Conservation (phyloP, 2,888 invertebrate species). For the Chymomyza fuscimana region DNA sequence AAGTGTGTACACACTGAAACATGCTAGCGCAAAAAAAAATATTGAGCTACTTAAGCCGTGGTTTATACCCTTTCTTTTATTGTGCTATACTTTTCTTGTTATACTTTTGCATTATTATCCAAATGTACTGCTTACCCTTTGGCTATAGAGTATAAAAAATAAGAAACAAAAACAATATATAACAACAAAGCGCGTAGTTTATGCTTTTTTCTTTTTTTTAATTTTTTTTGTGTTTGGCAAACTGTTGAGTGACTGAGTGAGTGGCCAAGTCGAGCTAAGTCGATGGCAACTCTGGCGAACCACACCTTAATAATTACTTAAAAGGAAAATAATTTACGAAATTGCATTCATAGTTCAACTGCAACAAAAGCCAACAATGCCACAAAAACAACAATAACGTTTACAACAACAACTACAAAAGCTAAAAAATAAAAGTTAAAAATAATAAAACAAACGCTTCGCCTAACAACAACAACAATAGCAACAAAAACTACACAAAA, state of each 20-base stretch:
- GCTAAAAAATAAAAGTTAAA: constrained; percentile 21
- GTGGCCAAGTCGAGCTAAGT: background rate
- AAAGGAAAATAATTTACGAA: constrained; percentile 79
- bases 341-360: constrained; percentile 79
- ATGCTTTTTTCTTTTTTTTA: too few species aligned
- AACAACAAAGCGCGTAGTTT: constrained; percentile 34
- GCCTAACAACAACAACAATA: constrained; percentile 12
- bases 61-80: too few species aligned
- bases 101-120: too few species aligned
- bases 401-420: too few species aligned
- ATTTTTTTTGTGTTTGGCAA: constrained; percentile 57
- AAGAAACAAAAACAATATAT: constrained; percentile 41
- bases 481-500: constrained; percentile 24
- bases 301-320: constrained; percentile 80
- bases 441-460: constrained; percentile 44
- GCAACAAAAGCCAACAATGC: constrained; percentile 70
- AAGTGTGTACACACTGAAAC: too few species aligned
- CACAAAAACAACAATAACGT: constrained; percentile 36
- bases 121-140: too few species aligned
- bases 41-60: too few species aligned
- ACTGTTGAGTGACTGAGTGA: background rate
- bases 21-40: too few species aligned
- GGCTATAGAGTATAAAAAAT: constrained; percentile 33
- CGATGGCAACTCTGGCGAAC: constrained; percentile 43
- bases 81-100: too few species aligned